These are phyloP conservation scores for Antheraea yamamai DNA, from an alignment of 2,888 invertebrate species.

Conservation along the genomic window DNA sequence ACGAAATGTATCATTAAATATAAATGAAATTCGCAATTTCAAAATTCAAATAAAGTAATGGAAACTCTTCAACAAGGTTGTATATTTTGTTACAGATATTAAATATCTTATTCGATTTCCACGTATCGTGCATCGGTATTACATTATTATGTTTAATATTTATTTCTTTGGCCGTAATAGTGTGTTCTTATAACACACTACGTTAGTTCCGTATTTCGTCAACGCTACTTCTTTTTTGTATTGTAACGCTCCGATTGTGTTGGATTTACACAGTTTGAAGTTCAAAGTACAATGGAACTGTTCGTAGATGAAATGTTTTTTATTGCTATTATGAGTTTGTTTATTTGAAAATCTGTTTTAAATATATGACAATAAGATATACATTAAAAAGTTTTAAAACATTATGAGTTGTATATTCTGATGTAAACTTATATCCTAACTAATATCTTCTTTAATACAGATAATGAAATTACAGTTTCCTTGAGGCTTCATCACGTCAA, in stretches of 20 bases:
- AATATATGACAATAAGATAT: neutral
- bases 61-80: neutral
- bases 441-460: too few species aligned
- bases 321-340: neutral
- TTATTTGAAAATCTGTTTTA: neutral
- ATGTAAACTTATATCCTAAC: too few species aligned
- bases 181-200: constrained; percentile 13
- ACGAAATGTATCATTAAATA: neutral
- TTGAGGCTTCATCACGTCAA: too few species aligned
- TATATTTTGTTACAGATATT: constrained; percentile 16
- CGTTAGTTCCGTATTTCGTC: constrained; percentile 23
- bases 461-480: too few species aligned
- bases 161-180: constrained; percentile 7
- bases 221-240: constrained; percentile 20
- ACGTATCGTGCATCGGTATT: constrained; percentile 4
- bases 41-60: neutral
- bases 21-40: neutral
- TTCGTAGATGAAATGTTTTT: neutral
- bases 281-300: constrained; percentile 6
- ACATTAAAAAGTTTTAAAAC: neutral
- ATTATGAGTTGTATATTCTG: too few species aligned
- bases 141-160: constrained; percentile 1
- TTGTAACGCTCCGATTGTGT: constrained; percentile 23
- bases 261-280: constrained; percentile 20
- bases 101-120: constrained; percentile 8